A percentile compares a stretch with the other conserved stretches of the same genome.
Evolutionary conservation across 2,888 invertebrate species (phyloP).

Genomic region (Pterobdella sp.): DNA sequence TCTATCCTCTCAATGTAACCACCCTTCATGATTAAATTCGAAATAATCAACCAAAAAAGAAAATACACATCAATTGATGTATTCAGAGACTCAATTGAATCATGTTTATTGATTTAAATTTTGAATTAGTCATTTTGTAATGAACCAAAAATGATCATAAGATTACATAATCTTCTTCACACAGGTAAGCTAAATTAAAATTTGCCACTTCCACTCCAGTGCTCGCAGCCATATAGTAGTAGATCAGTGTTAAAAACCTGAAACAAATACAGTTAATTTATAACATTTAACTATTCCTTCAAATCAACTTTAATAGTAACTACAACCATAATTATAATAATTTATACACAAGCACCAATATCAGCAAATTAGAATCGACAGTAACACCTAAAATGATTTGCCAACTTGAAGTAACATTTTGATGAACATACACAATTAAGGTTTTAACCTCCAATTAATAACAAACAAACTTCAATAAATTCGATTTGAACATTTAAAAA

Average conservation of each 20-base stretch:
- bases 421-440: too few relatives aligned
- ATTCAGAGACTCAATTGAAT: neutral
- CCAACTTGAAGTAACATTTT: too few relatives aligned
- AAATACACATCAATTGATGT: too few relatives aligned
- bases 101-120: neutral
- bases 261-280: neutral
- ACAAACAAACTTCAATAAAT: too few relatives aligned
- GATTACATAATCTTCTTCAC: constrained; percentile 46
- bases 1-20: constrained; percentile 42
- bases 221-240: constrained; percentile 46
- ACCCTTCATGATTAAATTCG: constrained; percentile 41
- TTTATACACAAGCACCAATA: neutral
- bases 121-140: neutral
- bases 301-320: neutral
- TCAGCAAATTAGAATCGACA: neutral
- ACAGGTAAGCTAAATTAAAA: constrained; percentile 48
- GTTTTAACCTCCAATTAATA: too few relatives aligned
- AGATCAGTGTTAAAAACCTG: constrained; percentile 44
- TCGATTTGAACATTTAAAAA: too few relatives aligned
- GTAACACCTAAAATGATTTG: too few relatives aligned
- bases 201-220: constrained; percentile 47
- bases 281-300: neutral
- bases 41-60: too few relatives aligned
- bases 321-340: neutral
- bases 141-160: neutral